A percentile compares a stretch with the other conserved stretches of the same genome.
Evolutionary conservation across 1,140 invertebrate species (phyloP).

Genomic region (Drosophila repletoides): DNA sequence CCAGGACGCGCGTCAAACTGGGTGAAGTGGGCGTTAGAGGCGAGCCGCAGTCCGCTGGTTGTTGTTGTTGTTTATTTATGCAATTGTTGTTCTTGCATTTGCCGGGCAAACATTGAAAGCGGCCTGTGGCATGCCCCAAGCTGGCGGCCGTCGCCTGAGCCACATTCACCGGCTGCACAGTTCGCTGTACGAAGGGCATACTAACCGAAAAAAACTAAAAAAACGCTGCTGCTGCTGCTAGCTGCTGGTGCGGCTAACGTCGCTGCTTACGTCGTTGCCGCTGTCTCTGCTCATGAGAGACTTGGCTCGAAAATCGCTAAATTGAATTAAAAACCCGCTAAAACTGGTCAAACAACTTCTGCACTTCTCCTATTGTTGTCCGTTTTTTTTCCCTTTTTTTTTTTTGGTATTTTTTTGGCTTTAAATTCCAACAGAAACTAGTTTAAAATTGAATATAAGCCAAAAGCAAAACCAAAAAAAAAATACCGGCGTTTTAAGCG

Average conservation of each 20-base stretch:
- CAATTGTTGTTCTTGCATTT: conserved; percentile 81
- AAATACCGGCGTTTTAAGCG: conserved; percentile 44
- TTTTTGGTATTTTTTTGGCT: too few relatives aligned
- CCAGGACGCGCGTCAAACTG: conserved; percentile 37
- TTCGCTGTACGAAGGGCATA: conserved; percentile 90
- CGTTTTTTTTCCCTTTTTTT: conserved; percentile 61
- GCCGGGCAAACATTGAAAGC: conserved; percentile 72
- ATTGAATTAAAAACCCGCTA: conserved; percentile 10
- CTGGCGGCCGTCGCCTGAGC: conserved; percentile 85
- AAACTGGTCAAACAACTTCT: conserved; percentile 79
- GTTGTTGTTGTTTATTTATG: too few relatives aligned
- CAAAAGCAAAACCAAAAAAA: conserved; percentile 12
- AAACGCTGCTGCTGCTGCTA: conserved; percentile 30
- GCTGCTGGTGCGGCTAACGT: too few relatives aligned
- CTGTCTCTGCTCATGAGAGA: conserved; percentile 25
- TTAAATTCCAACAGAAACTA: too few relatives aligned
- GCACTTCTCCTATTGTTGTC: conserved; percentile 67
- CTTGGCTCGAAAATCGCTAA: neutral
- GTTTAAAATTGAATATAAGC: conserved; percentile 59
- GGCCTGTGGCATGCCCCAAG: conserved; percentile 77
- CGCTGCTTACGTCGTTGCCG: neutral
- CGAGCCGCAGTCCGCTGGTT: conserved; percentile 33
- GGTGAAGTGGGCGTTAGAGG: conserved; percentile 28
- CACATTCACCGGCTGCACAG: conserved; percentile 87
- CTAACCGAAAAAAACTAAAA: too few relatives aligned